Evolutionary conservation across 2,888 invertebrate genomes (phyloP).

Genomic region (Aelia acuminata): DNA sequence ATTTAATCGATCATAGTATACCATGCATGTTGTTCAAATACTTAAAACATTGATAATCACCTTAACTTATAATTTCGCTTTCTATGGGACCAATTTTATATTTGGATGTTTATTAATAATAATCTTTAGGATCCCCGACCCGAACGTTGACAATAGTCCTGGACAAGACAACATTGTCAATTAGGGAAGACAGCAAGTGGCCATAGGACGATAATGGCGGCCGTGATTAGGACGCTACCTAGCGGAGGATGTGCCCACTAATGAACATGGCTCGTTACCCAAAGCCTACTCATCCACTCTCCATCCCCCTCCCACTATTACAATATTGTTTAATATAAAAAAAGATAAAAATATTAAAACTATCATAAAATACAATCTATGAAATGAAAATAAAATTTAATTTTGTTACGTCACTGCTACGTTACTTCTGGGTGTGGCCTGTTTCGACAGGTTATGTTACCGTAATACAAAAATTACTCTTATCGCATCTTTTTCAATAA

Average conservation of each 20-base stretch:
- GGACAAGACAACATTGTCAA: background rate
- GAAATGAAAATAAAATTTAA: too few species aligned
- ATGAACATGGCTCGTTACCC: constrained; percentile 31
- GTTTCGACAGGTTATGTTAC: too few species aligned
- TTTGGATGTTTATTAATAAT: background rate
- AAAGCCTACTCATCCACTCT: background rate
- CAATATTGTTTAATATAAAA: background rate
- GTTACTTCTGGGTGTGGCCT: too few species aligned
- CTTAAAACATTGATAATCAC: too few species aligned
- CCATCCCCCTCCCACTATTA: background rate
- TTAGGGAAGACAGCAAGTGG: constrained; percentile 1
- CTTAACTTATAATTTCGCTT: too few species aligned
- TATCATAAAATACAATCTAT: background rate
- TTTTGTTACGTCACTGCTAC: too few species aligned
- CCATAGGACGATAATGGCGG: background rate
- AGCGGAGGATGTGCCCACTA: background rate
- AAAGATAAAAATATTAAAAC: background rate
- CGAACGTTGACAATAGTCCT: background rate
- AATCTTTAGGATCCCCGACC: background rate
- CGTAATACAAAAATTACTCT: too few species aligned
- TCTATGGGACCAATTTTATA: background rate
- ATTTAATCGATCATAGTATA: too few species aligned
- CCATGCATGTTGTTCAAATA: too few species aligned
- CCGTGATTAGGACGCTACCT: background rate
- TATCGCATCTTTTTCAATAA: too few species aligned